Evolutionary conservation across 2,797 vertebrate species (phyloP), one percentile per base, ranked within the genome.

Genomic region (Cheirogaleus major): DNA sequence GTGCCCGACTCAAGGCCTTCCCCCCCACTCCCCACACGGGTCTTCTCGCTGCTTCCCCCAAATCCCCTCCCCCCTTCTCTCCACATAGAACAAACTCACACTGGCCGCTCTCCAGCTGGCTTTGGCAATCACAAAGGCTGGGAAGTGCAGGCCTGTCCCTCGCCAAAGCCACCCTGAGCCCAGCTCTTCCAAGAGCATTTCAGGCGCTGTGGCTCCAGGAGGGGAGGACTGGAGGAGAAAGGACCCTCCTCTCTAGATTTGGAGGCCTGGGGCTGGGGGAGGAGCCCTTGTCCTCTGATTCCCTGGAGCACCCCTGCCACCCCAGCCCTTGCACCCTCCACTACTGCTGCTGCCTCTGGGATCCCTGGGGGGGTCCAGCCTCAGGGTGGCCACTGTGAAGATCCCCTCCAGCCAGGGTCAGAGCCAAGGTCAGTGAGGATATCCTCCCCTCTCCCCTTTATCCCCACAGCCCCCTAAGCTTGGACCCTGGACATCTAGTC

Each of bases 341-440:
- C 20, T 63, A 12, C 65, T 32, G 43, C 7, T 48, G 76, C 96
- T 99, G 98, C 97, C 99, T 99, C 99, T 99, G 99, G 50, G 99
- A 99, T 91, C 99, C 99, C 97, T 99, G 99, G 1, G 99, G 99
- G 99, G 99, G 98, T 99, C 99, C 95, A 99, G 99, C 92, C 99
- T 99, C 95, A 99, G 97, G 99, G 99, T 99, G 92, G 99, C 99
- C 2, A 99, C 99, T 97, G 99, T 99, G 7, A 99, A 99, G 0
- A 99, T 99, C 30, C 99, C 99, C 98, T 99, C 99, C 99, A 99
- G 67, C 59, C 50, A 73, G 25, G 35, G 10, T 76, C 57, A 15
- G 23, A 50, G 89, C 59, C 7, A 61, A 59, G 95, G 63, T 38
- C 67, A 50, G 7, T 57, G 82, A 91, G 25, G 32, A 48, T 38